Evolutionary conservation across 2,888 invertebrate species (phyloP).

Genomic region (Cotesia congregata): DNA sequence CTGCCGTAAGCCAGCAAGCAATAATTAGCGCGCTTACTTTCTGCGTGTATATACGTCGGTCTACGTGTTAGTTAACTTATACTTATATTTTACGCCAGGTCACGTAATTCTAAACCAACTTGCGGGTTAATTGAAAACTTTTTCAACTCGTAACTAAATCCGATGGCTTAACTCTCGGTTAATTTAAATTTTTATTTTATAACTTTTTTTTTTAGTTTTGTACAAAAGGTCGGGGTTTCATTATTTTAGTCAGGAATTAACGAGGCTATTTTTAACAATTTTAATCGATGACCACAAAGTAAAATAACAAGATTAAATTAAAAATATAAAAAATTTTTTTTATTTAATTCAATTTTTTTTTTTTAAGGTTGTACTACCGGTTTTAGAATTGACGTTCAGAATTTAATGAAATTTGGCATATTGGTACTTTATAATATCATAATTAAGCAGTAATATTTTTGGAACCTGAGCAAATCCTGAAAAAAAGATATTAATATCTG

Average conservation of each 20-base stretch:
- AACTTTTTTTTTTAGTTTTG: too few relatives aligned
- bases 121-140: conserved; percentile 46
- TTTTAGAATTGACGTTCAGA: too few relatives aligned
- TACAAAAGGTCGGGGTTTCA: too few relatives aligned
- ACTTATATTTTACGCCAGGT: background rate
- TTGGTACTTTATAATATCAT: too few relatives aligned
- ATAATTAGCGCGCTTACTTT: conserved; percentile 26
- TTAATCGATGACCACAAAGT: background rate
- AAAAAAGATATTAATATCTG: too few relatives aligned
- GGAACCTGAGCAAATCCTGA: too few relatives aligned
- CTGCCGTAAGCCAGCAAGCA: conserved; percentile 3
- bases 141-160: conserved; percentile 46
- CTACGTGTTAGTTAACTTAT: background rate
- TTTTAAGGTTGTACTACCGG: too few relatives aligned
- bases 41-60: background rate
- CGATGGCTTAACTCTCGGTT: background rate
- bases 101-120: conserved; percentile 28
- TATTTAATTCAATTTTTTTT: too few relatives aligned
- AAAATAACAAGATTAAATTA: background rate
- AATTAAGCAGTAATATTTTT: too few relatives aligned
- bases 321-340: too few relatives aligned
- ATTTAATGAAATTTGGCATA: too few relatives aligned
- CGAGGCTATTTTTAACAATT: background rate
- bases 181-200: background rate
- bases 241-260: too few relatives aligned